These are phyloP conservation scores for Brenthis hecate DNA, from an alignment of 2,888 invertebrate species.

Conservation along the genomic window DNA sequence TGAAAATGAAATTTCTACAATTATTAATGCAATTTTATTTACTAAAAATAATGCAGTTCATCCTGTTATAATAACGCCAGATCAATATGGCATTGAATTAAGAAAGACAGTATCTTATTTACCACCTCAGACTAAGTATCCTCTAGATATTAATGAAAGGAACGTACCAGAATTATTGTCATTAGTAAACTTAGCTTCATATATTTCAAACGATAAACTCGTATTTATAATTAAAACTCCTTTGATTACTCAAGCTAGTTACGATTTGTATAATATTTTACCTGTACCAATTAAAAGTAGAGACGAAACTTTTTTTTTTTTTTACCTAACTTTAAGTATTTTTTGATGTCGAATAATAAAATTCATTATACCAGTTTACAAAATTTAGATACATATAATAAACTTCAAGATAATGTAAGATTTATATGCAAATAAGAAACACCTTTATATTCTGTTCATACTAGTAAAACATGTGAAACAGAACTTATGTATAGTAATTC, in stretches of 20 bases:
- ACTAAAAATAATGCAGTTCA: slow-evolving; percentile 38
- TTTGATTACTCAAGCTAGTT: slow-evolving; percentile 32
- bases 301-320: slow-evolving; percentile 38
- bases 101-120: no score
- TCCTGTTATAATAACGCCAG: slow-evolving; percentile 36
- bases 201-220: no score
- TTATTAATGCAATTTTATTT: slow-evolving; percentile 39
- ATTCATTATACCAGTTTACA: slow-evolving; percentile 9
- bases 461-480: no score
- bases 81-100: slow-evolving; percentile 33
- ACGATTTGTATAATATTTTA: slow-evolving; percentile 37
- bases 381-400: slow-evolving; percentile 35
- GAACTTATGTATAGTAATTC: no score
- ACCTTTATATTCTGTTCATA: no score
- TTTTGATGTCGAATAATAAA: slow-evolving; percentile 12
- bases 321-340: slow-evolving; percentile 40
- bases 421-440: neutral
- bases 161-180: no score
- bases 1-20: slow-evolving; percentile 37
- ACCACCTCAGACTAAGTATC: no score
- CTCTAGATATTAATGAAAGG: no score
- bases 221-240: slow-evolving; percentile 35
- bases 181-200: no score
- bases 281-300: slow-evolving; percentile 35
- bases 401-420: slow-evolving; percentile 3